phyloP scores from a whole-genome alignment of 2,113 vertebrate genomes.

The Gadus macrocephalus region DNA sequence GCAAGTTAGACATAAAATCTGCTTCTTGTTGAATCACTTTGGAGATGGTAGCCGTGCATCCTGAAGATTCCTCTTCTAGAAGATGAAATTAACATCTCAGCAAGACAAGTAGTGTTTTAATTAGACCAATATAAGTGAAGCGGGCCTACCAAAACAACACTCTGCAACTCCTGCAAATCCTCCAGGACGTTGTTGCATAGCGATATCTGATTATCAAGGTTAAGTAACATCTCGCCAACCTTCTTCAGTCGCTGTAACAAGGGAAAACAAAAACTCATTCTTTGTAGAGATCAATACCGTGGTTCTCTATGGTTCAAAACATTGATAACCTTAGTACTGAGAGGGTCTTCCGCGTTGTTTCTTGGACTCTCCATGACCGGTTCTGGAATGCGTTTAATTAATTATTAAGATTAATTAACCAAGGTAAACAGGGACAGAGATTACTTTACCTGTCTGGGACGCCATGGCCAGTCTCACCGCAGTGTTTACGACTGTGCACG shows the following conservation, averaged over 20 bases:
- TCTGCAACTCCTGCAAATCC: constrained; percentile 51
- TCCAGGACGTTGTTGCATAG: constrained; percentile 46
- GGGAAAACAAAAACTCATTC: not conserved
- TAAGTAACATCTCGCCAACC: constrained; percentile 19
- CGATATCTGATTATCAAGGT: constrained; percentile 34
- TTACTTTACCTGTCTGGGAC: constrained; percentile 38
- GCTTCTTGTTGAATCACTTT: constrained; percentile 20
- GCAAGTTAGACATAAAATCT: not conserved
- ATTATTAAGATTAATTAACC: no score
- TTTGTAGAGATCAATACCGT: not conserved
- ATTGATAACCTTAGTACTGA: not conserved
- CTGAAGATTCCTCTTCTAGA: constrained; percentile 51
- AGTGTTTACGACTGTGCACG: not conserved
- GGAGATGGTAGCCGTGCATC: constrained; percentile 22
- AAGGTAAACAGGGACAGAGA: not conserved
- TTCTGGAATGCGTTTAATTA: no score
- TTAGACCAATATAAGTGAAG: no score
- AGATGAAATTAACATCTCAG: not conserved
- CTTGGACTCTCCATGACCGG: no score
- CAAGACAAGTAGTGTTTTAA: no score
- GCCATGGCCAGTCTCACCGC: constrained; percentile 20
- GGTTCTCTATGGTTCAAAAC: not conserved
- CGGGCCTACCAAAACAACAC: constrained; percentile 47
- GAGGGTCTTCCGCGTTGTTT: not conserved
- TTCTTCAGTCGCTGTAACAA: constrained; percentile 20